Base-by-base conservation (phyloP, 2,888 invertebrate genomes). In the Trissoscelio sp. region DNA sequence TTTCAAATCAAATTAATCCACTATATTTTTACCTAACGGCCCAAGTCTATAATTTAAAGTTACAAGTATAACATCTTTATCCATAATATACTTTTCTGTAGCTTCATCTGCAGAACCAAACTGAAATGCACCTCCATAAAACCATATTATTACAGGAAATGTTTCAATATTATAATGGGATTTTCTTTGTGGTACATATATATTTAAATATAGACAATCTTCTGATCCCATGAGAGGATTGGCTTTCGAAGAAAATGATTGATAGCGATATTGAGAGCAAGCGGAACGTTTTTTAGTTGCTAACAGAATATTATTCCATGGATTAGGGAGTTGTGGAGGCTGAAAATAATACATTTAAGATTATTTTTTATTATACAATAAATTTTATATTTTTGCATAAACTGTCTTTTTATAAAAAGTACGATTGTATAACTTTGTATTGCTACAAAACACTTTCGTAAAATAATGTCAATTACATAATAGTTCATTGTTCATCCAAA, bases 71-170 rank as follows among this genome's bases (percentile, higher is more conserved):
- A 95, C 92, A 82, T 95, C 93, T 55, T 92, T 90, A 60, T 94
- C 93, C 93, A 96, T 93, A 0, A 96, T 84, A 81, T 93, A 92
- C 3, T 92, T 89, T 0, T 94, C 93, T 0, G 93, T 94, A 87
- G 93, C 51, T 22, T 24, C 4, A 5, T 20, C 12, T 39, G 7
- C 5, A 9, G n/a, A n/a, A n/a, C n/a, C n/a, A n/a, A n/a, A n/a
- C n/a, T n/a, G n/a, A n/a, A n/a, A n/a, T n/a, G n/a, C n/a, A n/a
- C n/a, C n/a, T n/a, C n/a, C n/a, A n/a, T n/a, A n/a, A n/a, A n/a
- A n/a, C n/a, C n/a, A n/a, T 12, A 14, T 14, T 9, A 24, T 22
- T n/a, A 12, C 16, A n/a, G 24, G 48, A 16, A 12, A 44, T 18
- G 16, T 6, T 1, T 6, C 5, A 5, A 14, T 5, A 7, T 16